Conservation (phyloP, 2,113 vertebrate species). For the Zosterops hypoxanthus region DNA sequence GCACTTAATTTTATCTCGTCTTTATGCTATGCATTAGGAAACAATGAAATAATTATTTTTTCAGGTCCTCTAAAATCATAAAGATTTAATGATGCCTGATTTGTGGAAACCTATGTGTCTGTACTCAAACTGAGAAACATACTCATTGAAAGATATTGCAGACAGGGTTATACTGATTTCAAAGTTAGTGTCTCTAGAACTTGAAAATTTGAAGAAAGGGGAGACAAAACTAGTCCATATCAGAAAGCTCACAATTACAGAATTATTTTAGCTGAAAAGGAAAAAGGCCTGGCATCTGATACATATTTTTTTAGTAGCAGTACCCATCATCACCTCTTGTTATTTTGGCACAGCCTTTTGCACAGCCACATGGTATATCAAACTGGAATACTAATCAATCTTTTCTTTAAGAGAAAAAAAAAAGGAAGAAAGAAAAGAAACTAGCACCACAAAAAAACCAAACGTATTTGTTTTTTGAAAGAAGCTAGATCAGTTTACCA, state of each 20-base stretch:
- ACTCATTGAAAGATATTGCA: not conserved
- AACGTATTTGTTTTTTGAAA: not conserved
- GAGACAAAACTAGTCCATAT: not conserved
- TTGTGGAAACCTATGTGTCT: not conserved
- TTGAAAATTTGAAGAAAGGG: not conserved
- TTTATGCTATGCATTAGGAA: not conserved
- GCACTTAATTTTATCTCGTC: not conserved
- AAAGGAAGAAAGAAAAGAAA: not conserved
- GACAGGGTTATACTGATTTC: not conserved
- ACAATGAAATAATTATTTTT: not conserved
- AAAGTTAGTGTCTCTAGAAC: not conserved
- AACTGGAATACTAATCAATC: not conserved
- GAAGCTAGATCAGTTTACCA: not conserved
- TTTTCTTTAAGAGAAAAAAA: not conserved
- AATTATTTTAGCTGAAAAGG: constrained; percentile 10
- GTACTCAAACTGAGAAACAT: not conserved
- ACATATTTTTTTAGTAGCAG: not conserved
- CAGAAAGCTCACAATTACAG: constrained; percentile 10
- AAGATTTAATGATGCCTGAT: not conserved
- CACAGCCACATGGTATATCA: not conserved
- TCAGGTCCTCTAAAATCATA: not conserved
- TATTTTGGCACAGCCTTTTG: constrained; percentile 1
- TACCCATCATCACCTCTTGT: not conserved
- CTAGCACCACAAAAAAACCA: not conserved
- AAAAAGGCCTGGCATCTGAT: not conserved